These are phyloP conservation scores for Enteromius thamalakanensis DNA, from an alignment of 2,797 vertebrate genomes.

Conservation along the genomic window DNA sequence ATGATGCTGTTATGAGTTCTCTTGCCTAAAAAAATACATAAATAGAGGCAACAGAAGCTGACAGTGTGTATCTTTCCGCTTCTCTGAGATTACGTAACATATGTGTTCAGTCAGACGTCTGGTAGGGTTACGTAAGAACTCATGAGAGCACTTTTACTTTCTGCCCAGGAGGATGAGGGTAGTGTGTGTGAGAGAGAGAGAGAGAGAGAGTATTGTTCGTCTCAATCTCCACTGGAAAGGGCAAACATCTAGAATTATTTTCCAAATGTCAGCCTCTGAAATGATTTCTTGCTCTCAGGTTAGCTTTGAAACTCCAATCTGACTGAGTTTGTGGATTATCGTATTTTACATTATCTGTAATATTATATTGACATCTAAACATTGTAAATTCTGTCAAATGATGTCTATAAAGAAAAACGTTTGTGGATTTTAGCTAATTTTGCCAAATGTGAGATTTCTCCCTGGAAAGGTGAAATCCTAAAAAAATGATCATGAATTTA, in stretches of 20 bases:
- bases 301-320: neutral
- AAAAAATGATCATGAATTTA: neutral
- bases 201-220: neutral
- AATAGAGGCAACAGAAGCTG: neutral
- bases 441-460: neutral
- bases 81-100: conserved; percentile 33
- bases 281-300: neutral
- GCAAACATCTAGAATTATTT: neutral
- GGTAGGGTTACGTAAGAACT: conserved; percentile 30
- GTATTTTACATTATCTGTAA: neutral
- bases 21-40: conserved; percentile 13
- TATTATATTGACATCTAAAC: neutral
- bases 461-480: conserved; percentile 18
- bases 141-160: conserved; percentile 28
- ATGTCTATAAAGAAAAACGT: neutral
- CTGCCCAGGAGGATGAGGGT: neutral
- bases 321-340: neutral
- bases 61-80: neutral
- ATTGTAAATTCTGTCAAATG: neutral
- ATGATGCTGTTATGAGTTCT: neutral
- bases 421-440: neutral
- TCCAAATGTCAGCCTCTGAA: neutral
- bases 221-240: neutral
- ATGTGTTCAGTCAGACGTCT: conserved; percentile 23
- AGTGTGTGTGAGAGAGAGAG: neutral